Evolutionary conservation across 2,113 vertebrate species (phyloP), one percentile per base, ranked within the genome.

Genomic region (Nyctereutes procyonoides): DNA sequence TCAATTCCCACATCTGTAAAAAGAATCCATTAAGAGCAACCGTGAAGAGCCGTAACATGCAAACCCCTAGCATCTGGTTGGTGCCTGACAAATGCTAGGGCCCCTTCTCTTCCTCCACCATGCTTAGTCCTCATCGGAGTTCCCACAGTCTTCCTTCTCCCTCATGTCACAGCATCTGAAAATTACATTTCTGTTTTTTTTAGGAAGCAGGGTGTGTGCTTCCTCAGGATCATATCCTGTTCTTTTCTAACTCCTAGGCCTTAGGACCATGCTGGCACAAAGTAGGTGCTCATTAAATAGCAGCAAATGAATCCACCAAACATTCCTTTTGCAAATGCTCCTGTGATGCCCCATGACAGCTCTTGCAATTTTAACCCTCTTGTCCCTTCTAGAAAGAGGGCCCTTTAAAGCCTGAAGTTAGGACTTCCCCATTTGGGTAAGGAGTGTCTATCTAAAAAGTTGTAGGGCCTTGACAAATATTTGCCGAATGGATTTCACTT

Each of bases 401-500:
- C 1, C 20, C 35, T 53, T 30, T 17, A 24, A 93, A 69, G 38
- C 14, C 32, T 24, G 17, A 67, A 74, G 79, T 65, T 74, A 5
- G 4, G 35, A 95, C 38, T 93, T 63, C 26, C 58, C 53, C n/a
- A 58, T 43, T 26, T 62, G 26, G 67, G 28, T 71, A 69, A 80
- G 35, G 14, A 88, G 48, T 20, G 62, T 30, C 79, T 67, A 3
- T 58, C 8, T 86, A 89, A 93, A 81, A 93, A 32, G 55, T 30
- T 56, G 60, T 67, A 91, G 90, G 92, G 35, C 79, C 71, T 96
- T 30, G 8, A 80, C 53, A 97, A 96, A 97, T 95, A 97, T 93
- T 97, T 97, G 87, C 10, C 8, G 95, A 77, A 90, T 81, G 95
- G 83, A 96, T 95, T 98, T 89, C 83, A 19, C 86, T 90, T 88